Evolutionary conservation across 2,797 vertebrate species (phyloP), one percentile per base, ranked within the genome.

Genomic region (Spinus pinus): DNA sequence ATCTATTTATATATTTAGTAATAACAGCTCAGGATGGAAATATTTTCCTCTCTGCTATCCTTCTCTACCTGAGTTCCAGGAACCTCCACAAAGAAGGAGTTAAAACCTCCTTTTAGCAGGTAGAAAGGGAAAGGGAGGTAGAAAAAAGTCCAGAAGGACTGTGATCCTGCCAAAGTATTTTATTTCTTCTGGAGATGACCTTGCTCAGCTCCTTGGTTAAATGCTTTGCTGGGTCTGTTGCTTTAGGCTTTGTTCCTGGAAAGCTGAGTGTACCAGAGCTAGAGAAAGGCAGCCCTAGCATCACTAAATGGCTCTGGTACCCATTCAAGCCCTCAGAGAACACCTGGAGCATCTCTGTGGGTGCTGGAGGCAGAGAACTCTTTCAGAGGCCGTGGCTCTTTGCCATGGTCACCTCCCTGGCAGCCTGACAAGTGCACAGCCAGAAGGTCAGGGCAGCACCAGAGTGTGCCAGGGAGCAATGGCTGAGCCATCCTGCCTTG

Each of bases 1-100:
- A 79, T 93, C 49, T 73, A 5, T 62, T 85, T 67, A 37, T 66
- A 5, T 86, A 39, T 69, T 91, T 83, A 69, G 60, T 84, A 93
- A 47, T 56, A 79, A 50, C 12, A 61, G 31, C 42, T 75, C 28
- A 33, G 37, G 12, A 41, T 81, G 51, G 41, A 37, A 82, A 53
- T 66, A 21, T 56, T 72, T 75, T 64, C 47, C 22, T 86, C 24
- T 74, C 39, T 78, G 19, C 50, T 72, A 0, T 44, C 5, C 23
- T 62, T 60, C 47, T 67, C 37, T 25, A 16, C 7, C 23, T 12
- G n/a, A 51, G 39, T 78, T 94, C 83, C 31, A 35, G 60, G 39
- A 89, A 37, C 15, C 14, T 42, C n/a, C 62, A 84, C 33, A 12
- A 67, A 71, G 61, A 42, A 84, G 47, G 66, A 70, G 23, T 81